Conservation (phyloP, 92 coral and sea anemone species). For the Parazoanthus atlanticus region DNA sequence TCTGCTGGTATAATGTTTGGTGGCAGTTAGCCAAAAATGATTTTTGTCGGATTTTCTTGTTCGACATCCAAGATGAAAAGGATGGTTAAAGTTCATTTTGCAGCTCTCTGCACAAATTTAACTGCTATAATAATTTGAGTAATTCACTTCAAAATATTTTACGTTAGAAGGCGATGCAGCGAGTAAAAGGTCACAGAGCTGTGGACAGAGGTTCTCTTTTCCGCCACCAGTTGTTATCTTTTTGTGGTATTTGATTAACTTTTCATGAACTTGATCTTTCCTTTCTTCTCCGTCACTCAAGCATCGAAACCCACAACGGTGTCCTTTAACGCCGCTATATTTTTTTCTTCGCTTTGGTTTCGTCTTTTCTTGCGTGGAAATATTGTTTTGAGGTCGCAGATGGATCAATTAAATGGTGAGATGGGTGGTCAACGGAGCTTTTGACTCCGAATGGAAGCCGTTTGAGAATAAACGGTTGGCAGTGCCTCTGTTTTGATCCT, state of each 20-base stretch:
- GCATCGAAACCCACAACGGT: conserved; percentile 38
- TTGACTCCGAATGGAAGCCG: conserved; percentile 22
- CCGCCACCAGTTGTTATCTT: conserved; percentile 42
- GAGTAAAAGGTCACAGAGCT: background rate
- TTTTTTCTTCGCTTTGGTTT: background rate
- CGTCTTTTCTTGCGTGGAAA: background rate
- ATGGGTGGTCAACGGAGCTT: background rate
- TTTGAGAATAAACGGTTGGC: conserved; percentile 3
- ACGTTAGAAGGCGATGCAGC: background rate
- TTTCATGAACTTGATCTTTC: conserved; percentile 44
- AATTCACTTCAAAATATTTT: background rate
- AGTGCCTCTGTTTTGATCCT: conserved; percentile 1
- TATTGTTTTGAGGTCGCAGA: background rate
- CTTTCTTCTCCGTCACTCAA: conserved; percentile 48
- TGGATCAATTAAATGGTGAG: background rate
- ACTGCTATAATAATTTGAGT: background rate
- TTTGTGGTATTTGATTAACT: conserved; percentile 43
- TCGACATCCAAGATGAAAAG: background rate
- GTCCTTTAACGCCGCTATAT: conserved; percentile 41
- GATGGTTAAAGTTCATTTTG: background rate
- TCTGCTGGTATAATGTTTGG: conserved; percentile 37
- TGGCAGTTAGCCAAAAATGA: background rate
- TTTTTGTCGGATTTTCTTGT: background rate
- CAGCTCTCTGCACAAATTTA: background rate
- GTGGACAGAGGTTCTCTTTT: background rate